phyloP scores from a whole-genome alignment of 2,888 invertebrate genomes.

The Pseudoips prasinana region DNA sequence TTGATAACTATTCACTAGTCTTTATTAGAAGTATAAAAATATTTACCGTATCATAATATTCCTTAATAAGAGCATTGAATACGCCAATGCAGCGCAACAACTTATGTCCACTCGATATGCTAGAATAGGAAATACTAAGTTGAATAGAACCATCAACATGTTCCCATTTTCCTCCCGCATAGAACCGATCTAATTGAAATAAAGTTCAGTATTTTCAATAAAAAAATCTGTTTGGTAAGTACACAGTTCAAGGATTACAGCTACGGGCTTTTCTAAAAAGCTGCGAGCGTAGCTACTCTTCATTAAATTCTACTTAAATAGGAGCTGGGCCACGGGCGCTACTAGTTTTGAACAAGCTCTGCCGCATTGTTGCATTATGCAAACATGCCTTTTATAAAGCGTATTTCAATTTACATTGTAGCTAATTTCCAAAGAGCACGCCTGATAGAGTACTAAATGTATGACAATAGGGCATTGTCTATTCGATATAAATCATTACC shows the following conservation, averaged over 20 bases:
- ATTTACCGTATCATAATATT: no score
- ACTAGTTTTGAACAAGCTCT: conserved; percentile 8
- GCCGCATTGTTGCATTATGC: conserved; percentile 4
- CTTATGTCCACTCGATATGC: no score
- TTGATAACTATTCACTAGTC: no score
- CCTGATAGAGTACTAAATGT: conserved; percentile 1
- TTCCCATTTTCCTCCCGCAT: no score
- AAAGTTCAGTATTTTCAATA: no score
- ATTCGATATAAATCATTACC: no score
- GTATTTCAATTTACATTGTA: conserved; percentile 5
- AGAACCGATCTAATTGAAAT: no score
- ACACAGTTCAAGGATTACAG: conserved; percentile 14
- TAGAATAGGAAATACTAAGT: no score
- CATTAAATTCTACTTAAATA: conserved; percentile 28
- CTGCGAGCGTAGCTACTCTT: conserved; percentile 13
- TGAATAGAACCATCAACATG: no score
- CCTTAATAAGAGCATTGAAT: no score
- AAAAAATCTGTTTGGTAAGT: background rate
- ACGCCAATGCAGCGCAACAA: no score
- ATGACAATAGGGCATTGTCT: background rate
- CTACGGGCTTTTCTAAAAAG: conserved; percentile 10
- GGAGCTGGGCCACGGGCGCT: background rate
- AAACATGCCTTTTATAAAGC: conserved; percentile 7
- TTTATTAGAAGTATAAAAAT: no score
- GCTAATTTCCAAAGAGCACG: conserved; percentile 6